Base-by-base conservation (phyloP, 2,888 invertebrate species). In the Monoplex corrugatus region DNA sequence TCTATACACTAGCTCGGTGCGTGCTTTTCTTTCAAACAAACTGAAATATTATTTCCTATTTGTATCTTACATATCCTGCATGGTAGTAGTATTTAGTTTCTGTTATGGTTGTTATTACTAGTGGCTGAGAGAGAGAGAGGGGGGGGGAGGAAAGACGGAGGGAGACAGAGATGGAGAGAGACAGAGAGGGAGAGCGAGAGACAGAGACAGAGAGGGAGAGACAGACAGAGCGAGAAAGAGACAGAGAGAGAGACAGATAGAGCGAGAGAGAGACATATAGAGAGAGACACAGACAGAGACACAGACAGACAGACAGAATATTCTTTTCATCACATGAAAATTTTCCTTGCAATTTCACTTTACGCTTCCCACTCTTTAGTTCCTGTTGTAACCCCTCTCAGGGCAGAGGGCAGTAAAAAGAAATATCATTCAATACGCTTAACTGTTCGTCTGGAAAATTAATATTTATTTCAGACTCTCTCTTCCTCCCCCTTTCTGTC, bases 41-140 rank as follows among this genome's bases (percentile, higher is more conserved):
- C n/a, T n/a, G n/a, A n/a, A n/a, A n/a, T n/a, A n/a, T n/a, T n/a
- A n/a, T n/a, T n/a, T n/a, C n/a, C n/a, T n/a, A n/a, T n/a, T n/a
- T n/a, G 2, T 57, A 28, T 57, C 28, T 57, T 57, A 10, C 57
- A n/a, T n/a, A 28, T 57, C 10, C 10, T 28, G 57, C 28, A 1
- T 57, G 57, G 28, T 57, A 23, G 19, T 50, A 19, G 2, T 57
- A 23, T 16, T 57, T 57, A 57, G 28, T 89, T 84, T 63, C 87
- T 87, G 57, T 85, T 85, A 40, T 87, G 80, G 45, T 85, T 68
- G 78, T 89, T n/a, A n/a, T n/a, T 63, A 35, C 10, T 5, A 16
- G 0, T 75, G n/a, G n/a, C 75, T n/a, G 78, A 78, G 38, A 78
- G 78, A 38, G 32, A 32, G 78, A 78, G 38, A 78, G 75, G 10